These are phyloP conservation scores for Gymnobelideus leadbeateri DNA, from an alignment of 2,113 vertebrate species.

Conservation along the genomic window DNA sequence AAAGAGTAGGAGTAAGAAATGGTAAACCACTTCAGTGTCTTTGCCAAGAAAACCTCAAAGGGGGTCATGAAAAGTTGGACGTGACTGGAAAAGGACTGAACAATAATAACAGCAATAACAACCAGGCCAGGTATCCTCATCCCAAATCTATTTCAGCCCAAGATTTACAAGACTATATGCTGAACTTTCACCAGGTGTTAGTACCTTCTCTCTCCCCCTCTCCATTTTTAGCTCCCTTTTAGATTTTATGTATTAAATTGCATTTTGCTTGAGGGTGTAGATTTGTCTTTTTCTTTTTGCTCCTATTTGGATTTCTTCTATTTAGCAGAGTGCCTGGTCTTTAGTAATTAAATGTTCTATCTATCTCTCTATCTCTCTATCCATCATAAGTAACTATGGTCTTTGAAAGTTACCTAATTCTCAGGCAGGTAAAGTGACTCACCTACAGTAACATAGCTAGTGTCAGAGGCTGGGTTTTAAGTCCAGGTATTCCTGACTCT, in stretches of 20 bases:
- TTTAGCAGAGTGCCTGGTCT: rapidly evolving
- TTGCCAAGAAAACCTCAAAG: no score
- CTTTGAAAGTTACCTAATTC: background rate
- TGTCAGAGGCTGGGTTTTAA: background rate
- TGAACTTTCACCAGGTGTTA: rapidly evolving
- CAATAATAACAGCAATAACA: no score
- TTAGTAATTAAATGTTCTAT: background rate
- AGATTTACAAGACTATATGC: background rate
- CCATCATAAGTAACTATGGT: background rate
- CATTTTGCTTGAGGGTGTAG: background rate
- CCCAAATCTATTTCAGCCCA: background rate
- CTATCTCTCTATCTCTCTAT: no score
- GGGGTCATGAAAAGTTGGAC: no score
- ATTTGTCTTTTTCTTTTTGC: background rate
- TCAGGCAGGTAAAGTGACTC: background rate
- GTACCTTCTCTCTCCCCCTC: background rate
- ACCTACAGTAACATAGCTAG: background rate
- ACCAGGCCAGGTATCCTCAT: background rate
- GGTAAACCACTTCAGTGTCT: no score
- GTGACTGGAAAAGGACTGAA: no score
- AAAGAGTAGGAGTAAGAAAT: no score
- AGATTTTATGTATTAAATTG: background rate
- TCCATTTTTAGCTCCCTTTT: background rate
- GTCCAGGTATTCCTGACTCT: no score
- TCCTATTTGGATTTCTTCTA: background rate